Conservation (phyloP, 2,113 vertebrate species). For the Ptyas mucosa region DNA sequence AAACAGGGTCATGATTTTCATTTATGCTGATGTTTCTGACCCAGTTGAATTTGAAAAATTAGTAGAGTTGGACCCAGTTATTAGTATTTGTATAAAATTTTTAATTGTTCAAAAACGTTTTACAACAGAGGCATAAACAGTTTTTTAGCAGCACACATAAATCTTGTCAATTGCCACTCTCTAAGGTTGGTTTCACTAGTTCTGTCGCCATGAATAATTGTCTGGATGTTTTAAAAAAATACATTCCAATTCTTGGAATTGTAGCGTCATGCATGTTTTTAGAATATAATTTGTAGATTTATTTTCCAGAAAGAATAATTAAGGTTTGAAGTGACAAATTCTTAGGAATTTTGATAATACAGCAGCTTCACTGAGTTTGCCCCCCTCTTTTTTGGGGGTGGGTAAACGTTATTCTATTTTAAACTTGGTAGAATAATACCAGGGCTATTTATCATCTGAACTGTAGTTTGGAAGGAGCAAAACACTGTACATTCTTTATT, state of each 20-base stretch:
- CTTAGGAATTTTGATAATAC: neutral
- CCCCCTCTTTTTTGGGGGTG: neutral
- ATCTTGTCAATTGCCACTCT: constrained; percentile 7
- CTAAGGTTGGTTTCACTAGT: constrained; percentile 12
- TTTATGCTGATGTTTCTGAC: neutral
- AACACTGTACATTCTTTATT: neutral
- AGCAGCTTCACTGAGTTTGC: neutral
- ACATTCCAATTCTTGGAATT: neutral
- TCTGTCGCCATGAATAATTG: constrained; percentile 23
- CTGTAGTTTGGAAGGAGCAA: neutral
- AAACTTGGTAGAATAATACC: neutral
- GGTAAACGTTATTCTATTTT: neutral
- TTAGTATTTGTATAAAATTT: neutral
- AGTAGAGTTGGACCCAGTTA: neutral
- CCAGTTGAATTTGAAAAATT: neutral
- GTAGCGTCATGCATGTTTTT: neutral
- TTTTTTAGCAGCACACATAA: neutral
- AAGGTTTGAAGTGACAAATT: neutral
- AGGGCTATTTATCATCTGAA: neutral
- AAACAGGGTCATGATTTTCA: neutral
- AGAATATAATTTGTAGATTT: neutral
- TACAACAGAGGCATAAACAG: neutral
- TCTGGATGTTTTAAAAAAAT: constrained; percentile 7
- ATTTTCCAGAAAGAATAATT: neutral
- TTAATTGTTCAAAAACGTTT: neutral